Base-by-base conservation (phyloP, 2,113 vertebrate species). In the Prionailurus viverrinus region DNA sequence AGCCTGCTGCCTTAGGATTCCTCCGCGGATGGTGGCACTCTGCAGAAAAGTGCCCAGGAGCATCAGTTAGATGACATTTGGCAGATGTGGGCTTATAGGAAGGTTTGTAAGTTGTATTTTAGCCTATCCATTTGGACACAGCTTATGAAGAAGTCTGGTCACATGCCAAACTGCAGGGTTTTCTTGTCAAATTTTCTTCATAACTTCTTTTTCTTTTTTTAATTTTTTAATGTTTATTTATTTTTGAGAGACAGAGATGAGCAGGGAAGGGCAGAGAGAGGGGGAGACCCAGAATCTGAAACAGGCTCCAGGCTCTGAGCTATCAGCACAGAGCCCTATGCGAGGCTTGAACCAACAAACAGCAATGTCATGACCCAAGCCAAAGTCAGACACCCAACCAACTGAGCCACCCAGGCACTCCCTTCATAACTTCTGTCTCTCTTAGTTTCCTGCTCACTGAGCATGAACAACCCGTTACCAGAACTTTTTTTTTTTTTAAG, bases 11-110 rank as follows among this genome's bases (percentile, higher is more conserved):
- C 16, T 29, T 53, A 51, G 65, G 18, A 65, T 78, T 65, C 61
- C 39, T 92, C 63, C 0, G 0, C 18, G 0, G 0, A 2, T 9
- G 18, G 33, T n/a, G 4, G 15, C 63, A 4, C 9, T 55, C 3
- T 25, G 19, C 25, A 39, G 33, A 69, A 18, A 21, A 33, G 3
- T 61, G 18, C 29, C 73, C 12, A 39, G 39, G 15, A 48, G 8
- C 27, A 23, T 12, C 21, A 5, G 3, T 58, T 45, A 25, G 0
- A 3, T 45, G 90, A 58, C 7, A 25, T 11, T 27, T 55, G 78
- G 36, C 58, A 92, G 79, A 27, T 45, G 1, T 41, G 61, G 16
- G 0, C 39, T 96, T 84, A 11, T 74, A 58, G 27, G 12, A 66
- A 51, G 6, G 15, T 19, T 45, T 18, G 1, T 23, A n/a, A 16